Conservation (phyloP, 2,113 vertebrate species). For the Chaetodon auriga region DNA sequence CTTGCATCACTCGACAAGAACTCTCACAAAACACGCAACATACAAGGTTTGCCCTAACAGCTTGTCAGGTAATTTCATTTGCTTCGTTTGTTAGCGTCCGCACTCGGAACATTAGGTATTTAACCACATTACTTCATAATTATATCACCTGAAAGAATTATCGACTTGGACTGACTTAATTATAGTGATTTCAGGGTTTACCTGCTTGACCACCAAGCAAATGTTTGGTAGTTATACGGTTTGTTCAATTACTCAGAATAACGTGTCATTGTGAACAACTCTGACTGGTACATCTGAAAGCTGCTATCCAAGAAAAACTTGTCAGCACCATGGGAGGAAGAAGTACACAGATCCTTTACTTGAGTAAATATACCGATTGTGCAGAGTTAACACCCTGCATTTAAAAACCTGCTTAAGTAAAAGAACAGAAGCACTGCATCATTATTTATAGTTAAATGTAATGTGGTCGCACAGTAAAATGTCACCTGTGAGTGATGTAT, state of each 20-base stretch:
- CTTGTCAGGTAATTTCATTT: slow-evolving; percentile 40
- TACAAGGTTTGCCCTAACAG: slow-evolving; percentile 22
- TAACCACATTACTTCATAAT: slow-evolving; percentile 59
- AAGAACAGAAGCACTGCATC: neutral
- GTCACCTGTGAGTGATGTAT: neutral
- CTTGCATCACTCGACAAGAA: slow-evolving; percentile 28
- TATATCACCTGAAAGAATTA: slow-evolving; percentile 68
- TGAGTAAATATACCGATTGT: neutral
- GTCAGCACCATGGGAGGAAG: neutral
- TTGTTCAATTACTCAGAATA: slow-evolving; percentile 22
- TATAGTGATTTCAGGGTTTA: slow-evolving; percentile 49
- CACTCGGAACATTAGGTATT: slow-evolving; percentile 19
- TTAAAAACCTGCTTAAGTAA: neutral
- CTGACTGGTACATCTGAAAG: neutral
- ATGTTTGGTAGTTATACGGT: slow-evolving; percentile 7
- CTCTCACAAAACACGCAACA: slow-evolving; percentile 31
- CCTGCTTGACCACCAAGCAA: slow-evolving; percentile 39
- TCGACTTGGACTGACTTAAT: slow-evolving; percentile 33
- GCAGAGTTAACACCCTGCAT: too few species aligned
- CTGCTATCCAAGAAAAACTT: neutral
- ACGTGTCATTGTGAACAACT: slow-evolving; percentile 9
- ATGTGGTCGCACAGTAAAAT: neutral
- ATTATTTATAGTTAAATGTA: neutral
- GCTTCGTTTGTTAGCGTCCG: slow-evolving; percentile 41
- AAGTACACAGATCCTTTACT: neutral